These are phyloP conservation scores for human DNA, from an alignment of 2,113 vertebrate genomes.

Conservation along the genomic window DNA sequence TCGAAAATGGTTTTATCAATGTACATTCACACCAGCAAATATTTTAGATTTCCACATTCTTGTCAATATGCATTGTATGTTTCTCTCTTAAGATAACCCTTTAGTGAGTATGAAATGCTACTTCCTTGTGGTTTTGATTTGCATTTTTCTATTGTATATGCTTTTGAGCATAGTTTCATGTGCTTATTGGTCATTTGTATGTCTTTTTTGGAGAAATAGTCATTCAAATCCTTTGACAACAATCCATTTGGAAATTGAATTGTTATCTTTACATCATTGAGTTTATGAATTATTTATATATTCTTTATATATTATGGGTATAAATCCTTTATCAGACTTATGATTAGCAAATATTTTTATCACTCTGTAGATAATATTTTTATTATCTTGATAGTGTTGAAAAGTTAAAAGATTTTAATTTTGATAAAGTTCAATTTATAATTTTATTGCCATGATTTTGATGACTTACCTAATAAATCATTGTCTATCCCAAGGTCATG, in stretches of 20 bases:
- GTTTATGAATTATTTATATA: background rate
- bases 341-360: background rate
- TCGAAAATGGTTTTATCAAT: background rate
- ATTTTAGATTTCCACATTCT: too few relatives aligned
- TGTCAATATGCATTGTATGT: too few relatives aligned
- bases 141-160: background rate
- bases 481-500: background rate
- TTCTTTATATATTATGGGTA: too few relatives aligned
- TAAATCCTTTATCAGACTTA: background rate
- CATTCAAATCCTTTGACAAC: background rate
- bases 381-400: background rate
- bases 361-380: background rate
- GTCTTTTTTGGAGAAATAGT: background rate
- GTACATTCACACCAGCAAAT: background rate
- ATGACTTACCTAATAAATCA: background rate
- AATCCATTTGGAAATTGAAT: background rate
- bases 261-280: background rate
- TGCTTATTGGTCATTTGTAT: too few relatives aligned
- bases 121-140: background rate
- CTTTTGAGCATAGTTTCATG: background rate
- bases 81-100: background rate
- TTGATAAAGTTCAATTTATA: background rate
- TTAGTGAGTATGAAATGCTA: background rate
- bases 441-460: background rate
- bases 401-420: background rate